Evolutionary conservation across 2,797 vertebrate genomes (phyloP), one percentile per base, ranked within the genome.

Genomic region (Poecilia velifera): DNA sequence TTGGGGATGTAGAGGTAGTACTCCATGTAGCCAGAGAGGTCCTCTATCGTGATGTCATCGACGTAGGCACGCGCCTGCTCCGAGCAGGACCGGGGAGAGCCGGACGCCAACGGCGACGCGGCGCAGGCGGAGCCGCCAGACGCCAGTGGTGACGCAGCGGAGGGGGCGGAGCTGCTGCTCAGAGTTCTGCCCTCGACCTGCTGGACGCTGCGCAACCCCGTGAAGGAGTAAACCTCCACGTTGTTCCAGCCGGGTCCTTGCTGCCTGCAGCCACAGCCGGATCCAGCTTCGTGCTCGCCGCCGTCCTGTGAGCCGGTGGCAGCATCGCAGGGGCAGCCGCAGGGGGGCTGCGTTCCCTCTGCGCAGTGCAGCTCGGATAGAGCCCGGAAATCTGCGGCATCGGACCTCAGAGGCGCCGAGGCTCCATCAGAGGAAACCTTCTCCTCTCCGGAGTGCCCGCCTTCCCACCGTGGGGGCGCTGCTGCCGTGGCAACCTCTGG

Each of bases 11-110:
- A 98, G 46, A 99, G 95, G 90, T 97, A 99, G 92, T 97, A 98
- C 90, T 99, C 98, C 97, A 99, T 97, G 94, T 99, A 99, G 70
- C 98, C 98, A 0, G 98, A 98, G 74, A 99, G 97, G 94, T 99
- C 98, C 96, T 99, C 98, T 93, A 99, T 99, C 71, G 98, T 99
- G 91, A 99, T 97, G 89, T 99, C 98, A 88, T 99, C 97, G 10
- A 99, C 97, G 80, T 96, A 97, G 76, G 95, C 96, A 3, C 98
- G 96, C 2, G 98, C 98, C 94, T 99, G 97, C 91, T 99, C 98
- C 1, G 98, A 99, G 88, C 98, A 99, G 43, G 98, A 98, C n/a
- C 97, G 97, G 0, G 96, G 97, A 1, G 98, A 98, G 84, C 96
- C 96, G 4, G 97, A 95, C 2, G 89, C 25, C 77, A 53, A 10